Evolutionary conservation across 2,888 invertebrate species (phyloP), one percentile per base, ranked within the genome.

Genomic region (Leucophenga montana): DNA sequence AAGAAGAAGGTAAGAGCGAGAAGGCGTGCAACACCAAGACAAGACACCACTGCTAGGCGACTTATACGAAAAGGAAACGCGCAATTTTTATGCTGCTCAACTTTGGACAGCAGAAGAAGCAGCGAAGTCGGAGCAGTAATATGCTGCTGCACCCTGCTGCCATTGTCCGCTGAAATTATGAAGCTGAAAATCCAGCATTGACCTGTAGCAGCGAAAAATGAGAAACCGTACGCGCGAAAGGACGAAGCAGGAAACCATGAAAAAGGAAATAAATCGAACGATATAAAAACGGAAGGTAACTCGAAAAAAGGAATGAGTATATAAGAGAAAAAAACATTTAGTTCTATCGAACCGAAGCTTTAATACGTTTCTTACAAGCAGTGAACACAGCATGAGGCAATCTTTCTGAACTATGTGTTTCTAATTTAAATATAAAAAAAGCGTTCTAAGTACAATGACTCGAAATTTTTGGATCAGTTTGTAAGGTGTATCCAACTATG

Each of bases 221-320:
- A 84, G 83, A 84, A 80, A 81, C 77, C 76, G 75, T 83, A 78
- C 73, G 71, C 69, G 68, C 67, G 67, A 71, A 65, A 66, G 31
- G 44, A 57, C 31, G 57, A 48, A 64, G 48, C 22, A 14, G 48
- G 20, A 20, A 62, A 62, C 53, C 46, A 66, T 16, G 31, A 62
- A 66, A n/a, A 71, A 73, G 81, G 70, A 83, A 81, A 83, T 81
- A 83, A 83, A 83, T 81, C 76, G 83, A 77, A 79, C 78, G 79
- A 78, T 77, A 80, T 77, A 80, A 80, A 77, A 33, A 61, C 27
- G 27, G 27, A 27, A n/a, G 57, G 27, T 50, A 18, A 50, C 11
- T 50, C n/a, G 18, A 59, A 59, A 14, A 74, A 78, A 65, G n/a
- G 77, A 74, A 79, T 78, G 64, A 72, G 61, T 53, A 75, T 78